Percentiles rank a stretch among this genome's conserved stretches.
Conservation (phyloP, 2,797 vertebrate genomes). For the Gymnocypris eckloni region DNA sequence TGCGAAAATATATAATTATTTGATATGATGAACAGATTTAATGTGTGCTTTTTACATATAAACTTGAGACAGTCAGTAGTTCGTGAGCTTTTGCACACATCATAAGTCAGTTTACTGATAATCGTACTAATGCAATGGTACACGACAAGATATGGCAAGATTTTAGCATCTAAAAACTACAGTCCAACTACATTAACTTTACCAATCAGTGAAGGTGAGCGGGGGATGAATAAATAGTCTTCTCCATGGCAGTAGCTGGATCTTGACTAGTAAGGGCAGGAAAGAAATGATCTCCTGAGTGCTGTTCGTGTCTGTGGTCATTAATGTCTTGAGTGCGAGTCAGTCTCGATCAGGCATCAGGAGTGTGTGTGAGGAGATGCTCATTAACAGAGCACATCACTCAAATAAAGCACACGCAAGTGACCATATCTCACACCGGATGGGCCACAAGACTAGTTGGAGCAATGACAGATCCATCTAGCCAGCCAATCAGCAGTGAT, state of each 20-base stretch:
- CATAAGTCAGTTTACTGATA: not conserved
- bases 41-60: not conserved
- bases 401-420: conserved; percentile 56
- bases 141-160: no score
- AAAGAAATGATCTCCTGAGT: not conserved
- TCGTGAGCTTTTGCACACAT: not conserved
- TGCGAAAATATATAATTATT: not conserved
- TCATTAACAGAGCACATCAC: conserved; percentile 58
- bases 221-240: not conserved
- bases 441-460: conserved; percentile 25
- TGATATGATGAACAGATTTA: not conserved
- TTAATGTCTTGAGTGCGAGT: conserved; percentile 54
- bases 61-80: not conserved
- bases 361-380: conserved; percentile 48
- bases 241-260: not conserved
- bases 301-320: conserved; percentile 40
- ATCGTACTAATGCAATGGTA: not conserved
- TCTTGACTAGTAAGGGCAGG: conserved; percentile 13
- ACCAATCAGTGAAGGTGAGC: not conserved
- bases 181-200: not conserved
- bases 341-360: conserved; percentile 53
- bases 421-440: conserved; percentile 59
- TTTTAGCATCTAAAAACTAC: not conserved
- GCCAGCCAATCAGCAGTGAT: not conserved
- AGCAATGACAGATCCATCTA: conserved; percentile 17